Evolutionary conservation across 2,888 invertebrate genomes (phyloP), one percentile per base, ranked within the genome.

Genomic region (Parnassius apollo): DNA sequence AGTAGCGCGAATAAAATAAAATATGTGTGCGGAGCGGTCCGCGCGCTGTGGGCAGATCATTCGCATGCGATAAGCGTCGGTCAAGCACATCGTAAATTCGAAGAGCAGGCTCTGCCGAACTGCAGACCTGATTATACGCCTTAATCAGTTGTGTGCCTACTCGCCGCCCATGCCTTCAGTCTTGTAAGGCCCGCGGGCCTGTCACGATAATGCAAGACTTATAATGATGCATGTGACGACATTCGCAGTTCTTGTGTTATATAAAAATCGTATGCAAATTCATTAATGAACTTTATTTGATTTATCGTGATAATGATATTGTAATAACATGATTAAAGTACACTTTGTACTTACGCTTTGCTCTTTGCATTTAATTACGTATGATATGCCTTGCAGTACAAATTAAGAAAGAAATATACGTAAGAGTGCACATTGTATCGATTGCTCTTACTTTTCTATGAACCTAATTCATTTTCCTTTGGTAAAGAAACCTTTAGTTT

Each of bases 1-100:
- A 87, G 91, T 91, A 91, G 91, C 90, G 91, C 88, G 91, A 91
- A 91, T 91, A 90, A 91, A 91, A 91, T 91, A 91, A 91, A 91
- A 91, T 91, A 88, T 91, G 88, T 90, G 89, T 85, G 88, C 81
- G 83, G 88, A 85, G 87, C 76, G 74, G 75, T 73, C 78, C 83
- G 85, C 85, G 86, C 88, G 89, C 90, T 87, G 86, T 85, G 85
- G 90, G 88, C 89, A 85, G 91, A 91, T 91, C 86, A 89, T 88
- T 90, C 90, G 91, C 88, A 88, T 88, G 89, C 90, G 91, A 91
- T 91, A 91, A 91, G 86, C 86, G 87, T 82, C 87, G 90, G 88
- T 86, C 89, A 87, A 89, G 86, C 91, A 91, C 91, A 86, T 91
- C 91, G 91, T 91, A 91, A 91, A 91, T 91, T 87, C 90, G 87